These are phyloP conservation scores for Pantherophis alleghaniensis DNA, from an alignment of 2,797 vertebrate species.

Conservation along the genomic window DNA sequence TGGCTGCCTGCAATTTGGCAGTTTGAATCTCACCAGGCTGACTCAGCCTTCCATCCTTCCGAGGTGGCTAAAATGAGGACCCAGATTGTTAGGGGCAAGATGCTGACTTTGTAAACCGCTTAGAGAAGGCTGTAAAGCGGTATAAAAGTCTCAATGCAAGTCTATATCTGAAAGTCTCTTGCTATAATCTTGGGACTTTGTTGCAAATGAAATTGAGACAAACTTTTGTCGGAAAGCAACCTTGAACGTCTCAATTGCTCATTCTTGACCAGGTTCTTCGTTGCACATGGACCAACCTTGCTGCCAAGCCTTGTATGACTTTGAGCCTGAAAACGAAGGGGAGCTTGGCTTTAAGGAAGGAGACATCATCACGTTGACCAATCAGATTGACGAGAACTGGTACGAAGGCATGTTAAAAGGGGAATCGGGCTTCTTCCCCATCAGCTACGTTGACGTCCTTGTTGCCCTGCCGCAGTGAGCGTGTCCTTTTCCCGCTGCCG, in stretches of 20 bases:
- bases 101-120: too few species aligned
- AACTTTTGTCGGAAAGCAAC: background rate
- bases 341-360: conserved; percentile 96
- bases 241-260: background rate
- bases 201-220: background rate
- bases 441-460: conserved; percentile 93
- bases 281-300: conserved; percentile 87
- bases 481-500: conserved; percentile 46
- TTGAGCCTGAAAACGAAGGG: conserved; percentile 92
- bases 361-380: conserved; percentile 92
- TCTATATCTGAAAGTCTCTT: too few species aligned
- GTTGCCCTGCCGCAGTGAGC: conserved; percentile 87
- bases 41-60: too few species aligned
- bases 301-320: conserved; percentile 91
- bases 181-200: background rate
- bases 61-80: too few species aligned
- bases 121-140: too few species aligned
- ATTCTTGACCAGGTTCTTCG: conserved; percentile 74
- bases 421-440: conserved; percentile 93
- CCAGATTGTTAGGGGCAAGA: too few species aligned
- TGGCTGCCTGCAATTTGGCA: too few species aligned
- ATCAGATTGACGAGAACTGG: conserved; percentile 97
- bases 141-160: too few species aligned
- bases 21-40: too few species aligned
- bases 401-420: conserved; percentile 91